phyloP scores from a whole-genome alignment of 2,113 vertebrate genomes.

The Upupa epops region DNA sequence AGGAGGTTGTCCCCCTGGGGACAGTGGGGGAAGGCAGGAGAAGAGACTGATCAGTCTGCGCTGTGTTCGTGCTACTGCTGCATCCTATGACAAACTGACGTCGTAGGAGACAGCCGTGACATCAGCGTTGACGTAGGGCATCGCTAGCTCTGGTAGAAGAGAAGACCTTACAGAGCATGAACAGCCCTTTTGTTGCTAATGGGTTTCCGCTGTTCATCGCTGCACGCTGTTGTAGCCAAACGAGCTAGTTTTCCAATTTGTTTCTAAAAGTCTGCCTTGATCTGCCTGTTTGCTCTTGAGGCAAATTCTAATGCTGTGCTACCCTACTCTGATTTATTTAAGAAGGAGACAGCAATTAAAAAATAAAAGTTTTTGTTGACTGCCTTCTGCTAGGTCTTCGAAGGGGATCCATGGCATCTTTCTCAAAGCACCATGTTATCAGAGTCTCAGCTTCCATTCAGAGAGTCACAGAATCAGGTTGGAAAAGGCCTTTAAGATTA shows the following conservation, averaged over 20 bases:
- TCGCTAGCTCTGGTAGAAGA: neutral
- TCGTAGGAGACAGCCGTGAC: neutral
- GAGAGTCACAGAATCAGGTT: too few relatives aligned
- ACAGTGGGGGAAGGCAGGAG: neutral
- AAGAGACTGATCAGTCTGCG: neutral
- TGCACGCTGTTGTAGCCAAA: neutral
- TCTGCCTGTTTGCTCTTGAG: neutral
- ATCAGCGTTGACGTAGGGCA: neutral
- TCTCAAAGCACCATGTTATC: neutral
- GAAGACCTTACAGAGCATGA: neutral
- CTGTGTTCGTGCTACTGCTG: fast-evolving
- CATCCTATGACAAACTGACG: too few relatives aligned
- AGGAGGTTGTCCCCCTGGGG: fast-evolving
- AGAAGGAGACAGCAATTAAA: neutral
- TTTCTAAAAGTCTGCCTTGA: neutral
- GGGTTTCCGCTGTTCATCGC: neutral
- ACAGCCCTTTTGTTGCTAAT: neutral
- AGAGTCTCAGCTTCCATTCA: neutral
- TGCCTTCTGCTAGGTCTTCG: neutral
- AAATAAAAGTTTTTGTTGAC: neutral
- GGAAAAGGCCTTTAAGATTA: too few relatives aligned
- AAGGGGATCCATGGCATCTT: neutral
- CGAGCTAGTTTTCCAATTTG: neutral
- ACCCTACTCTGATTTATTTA: fast-evolving
- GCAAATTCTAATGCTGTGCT: neutral